Evolutionary conservation across 2,888 invertebrate genomes (phyloP).

Genomic region (Pardosa pseudoannulata): DNA sequence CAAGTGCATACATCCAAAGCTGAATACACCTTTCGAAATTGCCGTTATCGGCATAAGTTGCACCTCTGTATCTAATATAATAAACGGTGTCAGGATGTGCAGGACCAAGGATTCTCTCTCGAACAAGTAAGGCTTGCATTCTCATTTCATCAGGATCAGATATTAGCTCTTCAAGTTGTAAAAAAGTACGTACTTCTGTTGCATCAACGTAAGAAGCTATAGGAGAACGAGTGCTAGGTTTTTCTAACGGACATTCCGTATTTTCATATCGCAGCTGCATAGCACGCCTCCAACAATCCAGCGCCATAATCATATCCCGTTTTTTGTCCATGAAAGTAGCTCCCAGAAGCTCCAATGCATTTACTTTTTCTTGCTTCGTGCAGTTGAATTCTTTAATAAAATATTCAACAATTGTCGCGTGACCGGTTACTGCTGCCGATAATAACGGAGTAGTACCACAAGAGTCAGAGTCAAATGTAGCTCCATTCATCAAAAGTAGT

Average conservation of each 20-base stretch:
- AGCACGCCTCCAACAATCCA: slow-evolving; percentile 92
- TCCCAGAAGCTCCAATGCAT: slow-evolving; percentile 92
- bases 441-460: slow-evolving; percentile 97
- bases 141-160: slow-evolving; percentile 97
- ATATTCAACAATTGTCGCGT: slow-evolving; percentile 94
- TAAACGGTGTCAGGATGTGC: slow-evolving; percentile 98
- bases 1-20: slow-evolving; percentile 96
- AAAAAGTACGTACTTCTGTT: slow-evolving; percentile 87
- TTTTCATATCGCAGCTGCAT: slow-evolving; percentile 86
- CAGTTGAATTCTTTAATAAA: slow-evolving; percentile 87
- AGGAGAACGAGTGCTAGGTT: slow-evolving; percentile 79
- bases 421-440: slow-evolving; percentile 92
- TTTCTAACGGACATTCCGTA: slow-evolving; percentile 76
- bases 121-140: slow-evolving; percentile 90
- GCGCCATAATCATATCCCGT: slow-evolving; percentile 88
- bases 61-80: slow-evolving; percentile 94
- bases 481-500: slow-evolving; percentile 90
- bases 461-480: slow-evolving; percentile 94
- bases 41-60: slow-evolving; percentile 95
- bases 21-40: slow-evolving; percentile 92
- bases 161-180: slow-evolving; percentile 89
- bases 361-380: slow-evolving; percentile 83
- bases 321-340: slow-evolving; percentile 98
- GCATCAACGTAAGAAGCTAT: slow-evolving; percentile 93
- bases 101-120: slow-evolving; percentile 92